phyloP scores from a whole-genome alignment of 2,113 vertebrate species.

The Corydoras maculifer region DNA sequence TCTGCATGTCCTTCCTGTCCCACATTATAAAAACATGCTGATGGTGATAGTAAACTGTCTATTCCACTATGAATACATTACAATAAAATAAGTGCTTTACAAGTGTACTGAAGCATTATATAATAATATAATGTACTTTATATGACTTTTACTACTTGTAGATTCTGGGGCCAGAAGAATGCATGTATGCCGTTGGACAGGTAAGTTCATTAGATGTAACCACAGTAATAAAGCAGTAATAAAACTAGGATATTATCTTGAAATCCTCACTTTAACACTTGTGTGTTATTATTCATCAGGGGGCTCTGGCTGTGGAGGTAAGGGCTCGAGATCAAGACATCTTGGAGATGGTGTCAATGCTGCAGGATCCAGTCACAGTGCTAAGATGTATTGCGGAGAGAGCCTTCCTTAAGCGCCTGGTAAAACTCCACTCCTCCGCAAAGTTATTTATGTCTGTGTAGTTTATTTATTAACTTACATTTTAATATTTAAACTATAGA shows the following conservation, averaged over 20 bases:
- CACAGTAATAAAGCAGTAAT: neutral
- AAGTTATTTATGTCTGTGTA: neutral
- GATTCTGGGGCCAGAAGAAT: conserved; percentile 83
- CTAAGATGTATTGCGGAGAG: conserved; percentile 91
- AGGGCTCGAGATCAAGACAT: conserved; percentile 82
- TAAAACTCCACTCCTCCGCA: conserved; percentile 45
- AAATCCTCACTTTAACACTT: no score
- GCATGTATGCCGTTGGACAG: conserved; percentile 95
- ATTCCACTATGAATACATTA: no score
- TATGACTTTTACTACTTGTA: conserved; percentile 44
- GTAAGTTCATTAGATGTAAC: conserved; percentile 51
- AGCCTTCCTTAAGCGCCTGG: conserved; percentile 87
- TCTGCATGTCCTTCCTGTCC: neutral
- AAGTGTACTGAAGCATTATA: no score
- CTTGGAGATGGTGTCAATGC: conserved; percentile 79
- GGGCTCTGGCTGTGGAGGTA: conserved; percentile 89
- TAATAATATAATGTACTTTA: neutral
- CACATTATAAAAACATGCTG: neutral
- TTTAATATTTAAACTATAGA: neutral
- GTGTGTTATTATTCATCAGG: conserved; percentile 59
- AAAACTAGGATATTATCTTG: no score
- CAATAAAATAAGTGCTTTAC: no score
- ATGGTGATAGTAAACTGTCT: neutral
- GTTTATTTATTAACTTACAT: neutral
- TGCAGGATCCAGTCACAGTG: conserved; percentile 81